Conservation (phyloP, 2,113 vertebrate species). For the Triplophysa tibetana region DNA sequence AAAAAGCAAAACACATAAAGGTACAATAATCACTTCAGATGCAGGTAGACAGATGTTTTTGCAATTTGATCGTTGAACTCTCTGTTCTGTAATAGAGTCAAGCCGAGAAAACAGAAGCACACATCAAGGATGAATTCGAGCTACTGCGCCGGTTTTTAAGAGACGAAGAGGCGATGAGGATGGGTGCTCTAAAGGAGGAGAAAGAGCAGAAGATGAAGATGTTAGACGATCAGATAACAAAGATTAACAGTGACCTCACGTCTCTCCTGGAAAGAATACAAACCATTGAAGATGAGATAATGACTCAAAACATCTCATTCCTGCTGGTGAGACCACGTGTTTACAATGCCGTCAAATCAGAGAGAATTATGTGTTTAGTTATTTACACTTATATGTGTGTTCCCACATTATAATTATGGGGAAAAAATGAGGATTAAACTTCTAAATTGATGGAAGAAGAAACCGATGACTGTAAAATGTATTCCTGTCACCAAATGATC, state of each 20-base stretch:
- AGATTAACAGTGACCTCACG: slow-evolving; percentile 30
- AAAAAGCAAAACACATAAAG: slow-evolving; percentile 48
- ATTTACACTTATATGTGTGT: too few relatives aligned
- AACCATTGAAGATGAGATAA: slow-evolving; percentile 24
- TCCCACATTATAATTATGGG: too few relatives aligned
- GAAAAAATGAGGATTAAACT: too few relatives aligned
- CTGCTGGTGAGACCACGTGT: slow-evolving; percentile 39
- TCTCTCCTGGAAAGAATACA: slow-evolving; percentile 25
- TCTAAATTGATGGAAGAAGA: too few relatives aligned
- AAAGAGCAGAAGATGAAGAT: slow-evolving; percentile 41
- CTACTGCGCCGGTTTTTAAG: slow-evolving; percentile 45
- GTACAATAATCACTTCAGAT: slow-evolving; percentile 24
- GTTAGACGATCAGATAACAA: slow-evolving; percentile 11
- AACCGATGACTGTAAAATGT: too few relatives aligned
- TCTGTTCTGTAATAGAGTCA: slow-evolving; percentile 30
- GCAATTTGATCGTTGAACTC: too few relatives aligned
- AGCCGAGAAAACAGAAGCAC: slow-evolving; percentile 29
- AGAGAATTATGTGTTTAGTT: too few relatives aligned
- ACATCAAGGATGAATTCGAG: slow-evolving; percentile 46
- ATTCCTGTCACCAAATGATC: too few relatives aligned
- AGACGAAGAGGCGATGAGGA: slow-evolving; percentile 34
- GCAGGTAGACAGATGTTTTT: too few relatives aligned
- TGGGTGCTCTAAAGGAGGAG: slow-evolving; percentile 41
- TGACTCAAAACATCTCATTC: slow-evolving; percentile 41
- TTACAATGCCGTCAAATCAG: too few relatives aligned